A percentile compares a stretch with the other conserved stretches of the same genome.
phyloP scores from a whole-genome alignment of 1,140 invertebrate genomes.

The Watersipora subatra region DNA sequence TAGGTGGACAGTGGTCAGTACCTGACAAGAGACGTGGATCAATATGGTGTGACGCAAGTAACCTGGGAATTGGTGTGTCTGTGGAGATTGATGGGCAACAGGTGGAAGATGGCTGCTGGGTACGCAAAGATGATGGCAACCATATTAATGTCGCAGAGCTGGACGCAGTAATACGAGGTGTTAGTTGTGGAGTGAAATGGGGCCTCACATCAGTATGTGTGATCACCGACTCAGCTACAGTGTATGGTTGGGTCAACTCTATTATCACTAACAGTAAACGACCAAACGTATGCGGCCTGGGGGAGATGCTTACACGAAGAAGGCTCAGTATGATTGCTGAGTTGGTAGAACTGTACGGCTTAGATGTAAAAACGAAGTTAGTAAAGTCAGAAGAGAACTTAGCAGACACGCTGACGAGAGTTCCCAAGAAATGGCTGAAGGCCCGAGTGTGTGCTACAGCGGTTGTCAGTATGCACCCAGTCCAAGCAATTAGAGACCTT shows the following conservation, averaged over 20 bases:
- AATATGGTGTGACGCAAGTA: constrained; percentile 1
- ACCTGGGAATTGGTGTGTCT: neutral
- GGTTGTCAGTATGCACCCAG: neutral
- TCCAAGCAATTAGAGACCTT: neutral
- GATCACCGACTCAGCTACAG: constrained; percentile 5
- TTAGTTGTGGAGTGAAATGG: constrained; percentile 2
- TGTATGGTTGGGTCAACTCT: constrained; percentile 3
- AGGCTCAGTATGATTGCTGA: neutral
- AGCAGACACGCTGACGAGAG: neutral
- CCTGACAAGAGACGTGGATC: neutral
- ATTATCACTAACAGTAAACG: neutral
- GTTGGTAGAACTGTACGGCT: neutral
- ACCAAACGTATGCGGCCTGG: neutral
- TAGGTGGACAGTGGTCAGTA: neutral
- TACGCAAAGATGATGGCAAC: neutral
- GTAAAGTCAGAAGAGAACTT: neutral
- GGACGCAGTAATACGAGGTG: constrained; percentile 1
- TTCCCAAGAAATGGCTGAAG: neutral
- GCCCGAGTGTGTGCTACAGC: neutral
- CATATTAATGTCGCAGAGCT: constrained; percentile 6
- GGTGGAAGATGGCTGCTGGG: neutral
- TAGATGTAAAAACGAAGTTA: neutral
- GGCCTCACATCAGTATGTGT: neutral
- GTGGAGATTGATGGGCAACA: neutral
- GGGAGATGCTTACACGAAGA: constrained; percentile 3